phyloP scores from a whole-genome alignment of 2,888 invertebrate genomes.

The Eupsilia transversa region DNA sequence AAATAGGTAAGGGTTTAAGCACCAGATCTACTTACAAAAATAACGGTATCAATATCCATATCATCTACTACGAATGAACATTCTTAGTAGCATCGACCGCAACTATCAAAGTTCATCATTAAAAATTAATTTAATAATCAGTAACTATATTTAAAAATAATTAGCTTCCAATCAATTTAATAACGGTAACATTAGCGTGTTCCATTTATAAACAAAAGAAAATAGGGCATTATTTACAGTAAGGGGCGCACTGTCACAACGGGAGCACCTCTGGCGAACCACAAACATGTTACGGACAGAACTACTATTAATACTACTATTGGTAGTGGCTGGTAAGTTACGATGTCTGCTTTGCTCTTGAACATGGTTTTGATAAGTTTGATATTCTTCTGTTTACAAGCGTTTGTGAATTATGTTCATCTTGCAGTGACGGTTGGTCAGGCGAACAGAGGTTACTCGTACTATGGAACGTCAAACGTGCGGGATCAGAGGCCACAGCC shows the following conservation, averaged over 20 bases:
- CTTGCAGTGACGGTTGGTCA: conserved; percentile 43
- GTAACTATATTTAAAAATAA: conserved; percentile 51
- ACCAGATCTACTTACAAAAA: neutral
- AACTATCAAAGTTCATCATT: conserved; percentile 27
- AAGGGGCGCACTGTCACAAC: conserved; percentile 22
- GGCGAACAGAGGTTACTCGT: conserved; percentile 43
- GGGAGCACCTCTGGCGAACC: conserved; percentile 26
- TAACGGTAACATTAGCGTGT: conserved; percentile 38
- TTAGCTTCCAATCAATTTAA: conserved; percentile 33
- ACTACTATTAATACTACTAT: conserved; percentile 68
- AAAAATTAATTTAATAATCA: conserved; percentile 59
- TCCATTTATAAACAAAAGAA: conserved; percentile 38
- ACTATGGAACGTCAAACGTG: conserved; percentile 67
- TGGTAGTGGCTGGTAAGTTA: conserved; percentile 73
- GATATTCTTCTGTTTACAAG: conserved; percentile 29
- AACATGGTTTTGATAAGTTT: conserved; percentile 22
- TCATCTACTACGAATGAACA: neutral
- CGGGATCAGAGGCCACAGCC: conserved; percentile 58
- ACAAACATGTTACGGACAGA: conserved; percentile 62
- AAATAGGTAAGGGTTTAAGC: neutral
- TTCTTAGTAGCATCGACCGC: conserved; percentile 17
- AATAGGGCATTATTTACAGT: conserved; percentile 25
- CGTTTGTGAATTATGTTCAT: conserved; percentile 31
- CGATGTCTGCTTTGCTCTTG: conserved; percentile 43
- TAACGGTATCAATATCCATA: neutral